phyloP scores from a whole-genome alignment of 1,140 invertebrate genomes.

The Drosophila bocki region DNA sequence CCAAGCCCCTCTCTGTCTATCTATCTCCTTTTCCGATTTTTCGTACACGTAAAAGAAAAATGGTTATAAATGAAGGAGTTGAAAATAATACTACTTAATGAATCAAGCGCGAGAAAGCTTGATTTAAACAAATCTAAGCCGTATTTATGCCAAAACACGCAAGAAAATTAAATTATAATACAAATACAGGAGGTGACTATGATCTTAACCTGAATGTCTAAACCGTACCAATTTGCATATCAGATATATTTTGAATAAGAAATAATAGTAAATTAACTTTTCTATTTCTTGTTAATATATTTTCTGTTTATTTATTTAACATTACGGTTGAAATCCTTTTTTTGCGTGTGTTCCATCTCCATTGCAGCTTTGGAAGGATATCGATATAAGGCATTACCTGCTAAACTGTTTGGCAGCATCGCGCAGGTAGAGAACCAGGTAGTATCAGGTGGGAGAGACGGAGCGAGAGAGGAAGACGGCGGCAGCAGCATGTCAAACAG shows the following conservation, averaged over 20 bases:
- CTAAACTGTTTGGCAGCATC: slow-evolving; percentile 83
- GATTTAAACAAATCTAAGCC: too few species aligned
- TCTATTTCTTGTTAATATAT: not conserved
- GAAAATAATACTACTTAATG: too few species aligned
- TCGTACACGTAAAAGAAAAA: not conserved
- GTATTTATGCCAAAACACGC: too few species aligned
- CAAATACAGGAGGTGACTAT: too few species aligned
- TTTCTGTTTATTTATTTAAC: not conserved
- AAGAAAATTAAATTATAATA: too few species aligned
- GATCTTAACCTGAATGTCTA: too few species aligned
- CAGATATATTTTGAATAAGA: too few species aligned
- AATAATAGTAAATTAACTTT: too few species aligned
- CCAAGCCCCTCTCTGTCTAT: slow-evolving; percentile 40
- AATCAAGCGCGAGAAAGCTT: too few species aligned
- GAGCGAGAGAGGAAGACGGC: slow-evolving; percentile 7
- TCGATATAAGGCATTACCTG: slow-evolving; percentile 84
- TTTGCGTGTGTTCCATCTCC: not conserved
- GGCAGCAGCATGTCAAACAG: slow-evolving; percentile 79
- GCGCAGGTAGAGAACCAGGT: slow-evolving; percentile 29
- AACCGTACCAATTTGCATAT: too few species aligned
- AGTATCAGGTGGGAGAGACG: slow-evolving; percentile 9
- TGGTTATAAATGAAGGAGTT: not conserved
- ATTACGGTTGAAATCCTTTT: too few species aligned
- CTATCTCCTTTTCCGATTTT: not conserved
- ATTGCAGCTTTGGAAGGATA: slow-evolving; percentile 53